Evolutionary conservation across 1,140 invertebrate genomes (phyloP).

Genomic region (Achatina immaculata): DNA sequence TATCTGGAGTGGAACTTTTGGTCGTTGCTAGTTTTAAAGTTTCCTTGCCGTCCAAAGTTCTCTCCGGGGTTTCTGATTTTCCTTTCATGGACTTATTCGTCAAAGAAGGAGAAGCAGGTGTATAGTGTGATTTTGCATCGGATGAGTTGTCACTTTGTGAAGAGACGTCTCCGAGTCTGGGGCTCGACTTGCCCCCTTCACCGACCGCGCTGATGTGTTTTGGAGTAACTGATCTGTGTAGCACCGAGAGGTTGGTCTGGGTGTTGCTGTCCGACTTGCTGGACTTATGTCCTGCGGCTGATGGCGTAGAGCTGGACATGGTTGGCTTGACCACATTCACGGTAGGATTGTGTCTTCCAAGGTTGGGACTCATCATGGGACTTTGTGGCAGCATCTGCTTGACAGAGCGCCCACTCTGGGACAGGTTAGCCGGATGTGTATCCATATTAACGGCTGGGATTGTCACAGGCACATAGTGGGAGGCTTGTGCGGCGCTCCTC

Average conservation of each 20-base stretch:
- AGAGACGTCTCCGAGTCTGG: background rate
- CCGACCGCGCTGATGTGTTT: background rate
- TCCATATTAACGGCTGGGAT: constrained; percentile 44
- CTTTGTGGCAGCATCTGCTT: constrained; percentile 38
- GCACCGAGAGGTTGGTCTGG: constrained; percentile 60
- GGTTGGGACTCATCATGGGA: constrained; percentile 46
- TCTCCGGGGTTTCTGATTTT: background rate
- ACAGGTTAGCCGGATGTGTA: constrained; percentile 4
- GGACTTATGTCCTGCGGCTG: constrained; percentile 40
- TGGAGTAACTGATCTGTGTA: constrained; percentile 50
- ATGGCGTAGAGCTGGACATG: constrained; percentile 52
- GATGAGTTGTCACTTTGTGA: background rate
- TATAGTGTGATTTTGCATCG: background rate
- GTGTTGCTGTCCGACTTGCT: constrained; percentile 64
- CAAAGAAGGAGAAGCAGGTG: constrained; percentile 3
- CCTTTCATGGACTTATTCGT: background rate
- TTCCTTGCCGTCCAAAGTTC: background rate
- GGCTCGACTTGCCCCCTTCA: constrained; percentile 21
- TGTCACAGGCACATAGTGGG: constrained; percentile 48
- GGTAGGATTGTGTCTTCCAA: constrained; percentile 48
- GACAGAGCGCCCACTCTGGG: background rate
- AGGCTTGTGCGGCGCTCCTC: constrained; percentile 21
- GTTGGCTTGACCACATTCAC: constrained; percentile 67
- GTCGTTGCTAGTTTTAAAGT: background rate
- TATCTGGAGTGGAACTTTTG: background rate